phyloP scores from a whole-genome alignment of 1,140 invertebrate genomes.

The Hypothenemus hampei region DNA sequence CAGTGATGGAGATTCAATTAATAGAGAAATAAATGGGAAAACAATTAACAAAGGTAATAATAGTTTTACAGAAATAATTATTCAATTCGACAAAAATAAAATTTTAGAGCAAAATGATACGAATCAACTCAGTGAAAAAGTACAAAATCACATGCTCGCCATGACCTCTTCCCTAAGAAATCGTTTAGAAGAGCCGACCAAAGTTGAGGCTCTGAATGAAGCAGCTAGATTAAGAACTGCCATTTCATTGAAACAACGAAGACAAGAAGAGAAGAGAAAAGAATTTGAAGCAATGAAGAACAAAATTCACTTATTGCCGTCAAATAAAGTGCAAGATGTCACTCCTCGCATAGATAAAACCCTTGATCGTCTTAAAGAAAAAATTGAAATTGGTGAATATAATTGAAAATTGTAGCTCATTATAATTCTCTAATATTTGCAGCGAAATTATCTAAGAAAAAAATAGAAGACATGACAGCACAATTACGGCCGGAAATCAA shows the following conservation, averaged over 20 bases:
- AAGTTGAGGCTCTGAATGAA: constrained; percentile 8
- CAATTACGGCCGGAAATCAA: no score
- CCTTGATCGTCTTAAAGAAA: constrained; percentile 2
- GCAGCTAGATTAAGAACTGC: not conserved
- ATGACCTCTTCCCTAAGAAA: not conserved
- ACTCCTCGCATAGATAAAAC: constrained; percentile 1
- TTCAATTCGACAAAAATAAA: no score
- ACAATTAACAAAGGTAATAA: no score
- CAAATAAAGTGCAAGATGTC: not conserved
- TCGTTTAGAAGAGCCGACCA: not conserved
- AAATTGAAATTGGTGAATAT: constrained; percentile 1
- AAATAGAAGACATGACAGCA: constrained; percentile 7
- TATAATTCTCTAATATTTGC: not conserved
- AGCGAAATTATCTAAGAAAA: constrained; percentile 3
- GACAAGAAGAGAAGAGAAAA: not conserved
- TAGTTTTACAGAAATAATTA: no score
- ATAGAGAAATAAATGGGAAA: no score
- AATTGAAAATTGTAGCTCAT: no score
- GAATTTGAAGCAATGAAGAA: not conserved
- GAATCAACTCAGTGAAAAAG: not conserved
- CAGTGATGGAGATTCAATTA: no score
- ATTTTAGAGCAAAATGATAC: no score
- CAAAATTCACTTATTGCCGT: not conserved
- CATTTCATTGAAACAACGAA: not conserved
- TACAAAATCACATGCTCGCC: not conserved